phyloP scores from a whole-genome alignment of 2,797 vertebrate species.

The Pipistrellus pipistrellus region DNA sequence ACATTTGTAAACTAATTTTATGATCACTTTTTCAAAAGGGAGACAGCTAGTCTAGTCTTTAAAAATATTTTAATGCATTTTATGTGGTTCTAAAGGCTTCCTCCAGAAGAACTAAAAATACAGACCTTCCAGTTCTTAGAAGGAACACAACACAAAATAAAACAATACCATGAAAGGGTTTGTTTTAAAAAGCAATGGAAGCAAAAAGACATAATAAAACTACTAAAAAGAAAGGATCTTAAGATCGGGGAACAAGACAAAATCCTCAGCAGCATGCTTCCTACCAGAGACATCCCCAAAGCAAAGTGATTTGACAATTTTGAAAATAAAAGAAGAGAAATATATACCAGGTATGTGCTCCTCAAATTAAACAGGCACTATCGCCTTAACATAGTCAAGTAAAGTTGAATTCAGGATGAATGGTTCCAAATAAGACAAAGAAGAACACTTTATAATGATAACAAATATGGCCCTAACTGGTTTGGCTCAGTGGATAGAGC shows the following conservation, averaged over 20 bases:
- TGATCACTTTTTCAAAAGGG: conserved; percentile 39
- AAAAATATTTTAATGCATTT: conserved; percentile 16
- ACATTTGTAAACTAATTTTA: conserved; percentile 22
- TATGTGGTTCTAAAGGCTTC: conserved; percentile 56
- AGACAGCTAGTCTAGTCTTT: neutral
- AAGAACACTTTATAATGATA: neutral
- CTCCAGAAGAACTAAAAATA: conserved; percentile 35
- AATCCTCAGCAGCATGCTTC: neutral
- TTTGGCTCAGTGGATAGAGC: too few species aligned
- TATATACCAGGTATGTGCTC: neutral
- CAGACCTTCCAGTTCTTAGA: conserved; percentile 48
- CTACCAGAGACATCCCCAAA: neutral
- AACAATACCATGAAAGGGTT: conserved; percentile 44
- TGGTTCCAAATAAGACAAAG: conserved; percentile 27
- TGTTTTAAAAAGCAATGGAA: conserved; percentile 56
- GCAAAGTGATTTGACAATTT: neutral
- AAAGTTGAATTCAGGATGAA: conserved; percentile 16
- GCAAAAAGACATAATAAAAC: conserved; percentile 41
- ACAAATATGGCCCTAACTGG: neutral
- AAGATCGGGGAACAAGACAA: neutral
- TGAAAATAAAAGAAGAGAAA: conserved; percentile 2
- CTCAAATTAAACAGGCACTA: neutral
- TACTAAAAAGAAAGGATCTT: neutral
- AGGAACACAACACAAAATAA: conserved; percentile 49
- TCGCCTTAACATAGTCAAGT: neutral